Percentiles rank a stretch among this genome's conserved stretches.
These are phyloP conservation scores for Sabatieria punctata DNA, from an alignment of 2,888 invertebrate species.

Conservation along the genomic window DNA sequence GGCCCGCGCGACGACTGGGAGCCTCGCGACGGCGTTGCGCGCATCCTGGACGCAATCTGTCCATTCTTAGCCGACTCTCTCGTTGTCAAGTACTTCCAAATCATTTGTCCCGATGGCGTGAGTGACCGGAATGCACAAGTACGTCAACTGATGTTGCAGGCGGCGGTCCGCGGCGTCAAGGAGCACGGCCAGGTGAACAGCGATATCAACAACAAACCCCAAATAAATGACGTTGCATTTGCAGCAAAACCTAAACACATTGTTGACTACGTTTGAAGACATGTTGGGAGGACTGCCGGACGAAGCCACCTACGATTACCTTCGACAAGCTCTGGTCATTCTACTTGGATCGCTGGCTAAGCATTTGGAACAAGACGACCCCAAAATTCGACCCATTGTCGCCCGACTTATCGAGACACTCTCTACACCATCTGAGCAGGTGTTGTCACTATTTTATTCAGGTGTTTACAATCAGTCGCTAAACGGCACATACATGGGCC, in stretches of 20 bases:
- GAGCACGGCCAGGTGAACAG: constrained; percentile 62
- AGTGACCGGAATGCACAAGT: constrained; percentile 59
- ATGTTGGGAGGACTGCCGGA: constrained; percentile 83
- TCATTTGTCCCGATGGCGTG: constrained; percentile 55
- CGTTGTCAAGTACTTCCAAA: constrained; percentile 10
- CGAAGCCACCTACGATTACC: constrained; percentile 69
- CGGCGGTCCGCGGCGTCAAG: constrained; percentile 77
- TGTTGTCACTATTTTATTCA: no score
- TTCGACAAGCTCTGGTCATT: constrained; percentile 74
- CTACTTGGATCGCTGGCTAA: constrained; percentile 92
- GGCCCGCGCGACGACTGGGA: constrained; percentile 75
- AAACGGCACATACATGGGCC: no score
- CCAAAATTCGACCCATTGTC: constrained; percentile 50
- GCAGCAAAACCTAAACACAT: no score
- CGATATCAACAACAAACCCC: no score
- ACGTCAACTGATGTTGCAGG: constrained; percentile 72
- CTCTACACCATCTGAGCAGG: constrained; percentile 88
- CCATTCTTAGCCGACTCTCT: no score
- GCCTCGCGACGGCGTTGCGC: constrained; percentile 67
- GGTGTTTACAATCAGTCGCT: no score
- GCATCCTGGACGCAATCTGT: constrained; percentile 50
- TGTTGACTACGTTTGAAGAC: constrained; percentile 77
- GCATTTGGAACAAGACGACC: constrained; percentile 69
- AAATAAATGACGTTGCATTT: no score
- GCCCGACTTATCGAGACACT: constrained; percentile 70